phyloP scores from a whole-genome alignment of 2,888 invertebrate genomes.

The Callinectes sapidus region DNA sequence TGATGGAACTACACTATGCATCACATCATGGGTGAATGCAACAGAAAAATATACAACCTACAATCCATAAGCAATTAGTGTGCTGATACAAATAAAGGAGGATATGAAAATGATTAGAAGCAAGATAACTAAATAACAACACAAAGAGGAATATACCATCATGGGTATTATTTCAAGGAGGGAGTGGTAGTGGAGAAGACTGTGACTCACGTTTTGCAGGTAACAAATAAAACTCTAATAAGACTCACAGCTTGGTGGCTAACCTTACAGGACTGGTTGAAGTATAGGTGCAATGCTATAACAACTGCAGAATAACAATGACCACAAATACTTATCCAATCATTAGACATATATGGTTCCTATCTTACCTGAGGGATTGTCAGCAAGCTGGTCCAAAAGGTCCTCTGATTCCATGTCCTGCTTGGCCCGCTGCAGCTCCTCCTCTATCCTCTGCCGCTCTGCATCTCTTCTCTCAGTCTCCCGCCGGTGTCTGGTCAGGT shows the following conservation, averaged over 20 bases:
- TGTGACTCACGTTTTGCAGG: slow-evolving; percentile 17
- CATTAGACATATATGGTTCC: slow-evolving; percentile 29
- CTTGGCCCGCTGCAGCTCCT: slow-evolving; percentile 78
- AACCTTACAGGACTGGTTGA: slow-evolving; percentile 29
- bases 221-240: neutral
- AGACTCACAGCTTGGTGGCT: slow-evolving; percentile 16
- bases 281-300: slow-evolving; percentile 15
- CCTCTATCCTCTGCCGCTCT: slow-evolving; percentile 77
- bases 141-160: neutral
- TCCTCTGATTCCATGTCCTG: slow-evolving; percentile 79
- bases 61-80: slow-evolving; percentile 28
- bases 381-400: slow-evolving; percentile 78
- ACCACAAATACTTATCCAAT: neutral
- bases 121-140: slow-evolving; percentile 12
- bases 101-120: slow-evolving; percentile 22
- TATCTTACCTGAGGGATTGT: slow-evolving; percentile 76
- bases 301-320: slow-evolving; percentile 7
- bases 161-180: neutral
- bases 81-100: slow-evolving; percentile 14
- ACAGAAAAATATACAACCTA: slow-evolving; percentile 27
- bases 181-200: slow-evolving; percentile 15
- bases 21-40: neutral
- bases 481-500: slow-evolving; percentile 74
- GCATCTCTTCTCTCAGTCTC: slow-evolving; percentile 74
- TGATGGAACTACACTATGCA: neutral